A percentile compares a stretch with the other conserved stretches of the same genome.
Conservation (phyloP, 64 coral and sea anemone species). For the Trachythela sp. region DNA sequence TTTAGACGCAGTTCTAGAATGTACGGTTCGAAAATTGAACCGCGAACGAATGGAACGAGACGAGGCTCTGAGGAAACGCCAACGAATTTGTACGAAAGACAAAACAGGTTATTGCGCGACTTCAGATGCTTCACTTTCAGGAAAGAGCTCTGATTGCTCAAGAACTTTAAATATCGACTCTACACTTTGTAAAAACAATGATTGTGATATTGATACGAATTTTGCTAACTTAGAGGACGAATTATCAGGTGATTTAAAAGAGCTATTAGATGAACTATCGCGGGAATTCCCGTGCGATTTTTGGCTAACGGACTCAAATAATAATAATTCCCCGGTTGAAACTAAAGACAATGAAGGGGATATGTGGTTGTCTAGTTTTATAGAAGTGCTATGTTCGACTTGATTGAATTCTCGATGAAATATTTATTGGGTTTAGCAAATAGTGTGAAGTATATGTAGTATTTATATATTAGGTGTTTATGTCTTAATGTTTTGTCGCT, state of each 20-base stretch:
- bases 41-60: constrained; percentile 39
- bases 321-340: not conserved
- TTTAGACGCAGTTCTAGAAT: constrained; percentile 66
- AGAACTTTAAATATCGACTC: not conserved
- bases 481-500: not conserved
- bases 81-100: not conserved
- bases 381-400: not conserved
- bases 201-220: not conserved
- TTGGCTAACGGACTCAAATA: constrained; percentile 11
- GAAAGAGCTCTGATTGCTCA: not conserved
- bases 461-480: not conserved
- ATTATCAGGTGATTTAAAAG: not conserved
- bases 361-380: not conserved
- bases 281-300: constrained; percentile 6
- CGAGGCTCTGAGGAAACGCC: not conserved
- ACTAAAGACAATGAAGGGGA: not conserved
- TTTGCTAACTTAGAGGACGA: not conserved
- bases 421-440: not conserved
- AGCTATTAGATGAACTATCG: not conserved
- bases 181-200: not conserved
- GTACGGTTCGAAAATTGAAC: constrained; percentile 78
- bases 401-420: not conserved
- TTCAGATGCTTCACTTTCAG: not conserved
- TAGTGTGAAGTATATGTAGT: not conserved
- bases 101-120: not conserved